Evolutionary conservation across 2,888 invertebrate species (phyloP), one percentile per base, ranked within the genome.

Genomic region (Melipona beecheii): DNA sequence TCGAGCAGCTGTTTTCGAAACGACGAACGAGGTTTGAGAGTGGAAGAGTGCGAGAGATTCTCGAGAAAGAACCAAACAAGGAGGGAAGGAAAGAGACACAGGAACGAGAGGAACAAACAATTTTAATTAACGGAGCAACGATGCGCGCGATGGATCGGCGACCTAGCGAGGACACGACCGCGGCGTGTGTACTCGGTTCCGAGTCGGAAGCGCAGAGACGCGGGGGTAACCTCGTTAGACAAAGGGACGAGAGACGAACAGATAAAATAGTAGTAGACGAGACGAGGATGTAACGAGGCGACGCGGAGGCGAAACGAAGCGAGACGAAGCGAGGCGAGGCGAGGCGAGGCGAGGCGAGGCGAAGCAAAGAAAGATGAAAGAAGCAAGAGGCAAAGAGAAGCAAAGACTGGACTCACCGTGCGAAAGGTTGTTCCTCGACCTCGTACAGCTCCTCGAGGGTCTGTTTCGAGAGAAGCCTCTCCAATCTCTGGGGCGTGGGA

Each of bases 371-470:
- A 5, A 43, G 36, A 21, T 5, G 24, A 70, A 21, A 60, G n/a
- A 75, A 9, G 56, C n/a, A 9, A 24, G 15, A 27, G 27, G 54
- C 5, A 49, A 49, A 49, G 52, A 5, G 19, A 43, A 72, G 36
- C 54, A 69, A 68, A 62, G 62, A 75, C 70, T 68, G 80, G 75
- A 43, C 91, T 93, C 85, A 94, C 94, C 94, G 92, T 91, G 94
- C 94, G 92, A 94, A 94, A 91, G 94, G 94, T 90, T 94, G 94
- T 91, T 94, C 94, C 93, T 94, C 94, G 91, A 94, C 94, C 90
- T 94, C 94, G 91, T 94, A 94, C 86, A 94, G 93, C 78, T 94
- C 94, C 91, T 94, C 94, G 90, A 94, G 94, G 89, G 92, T 93
- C 91, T 93, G 93, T 90, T 94, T 94, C 90, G 94, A 93, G 90